These are phyloP conservation scores for Manduca sexta DNA, from an alignment of 1,140 invertebrate genomes.

Conservation along the genomic window DNA sequence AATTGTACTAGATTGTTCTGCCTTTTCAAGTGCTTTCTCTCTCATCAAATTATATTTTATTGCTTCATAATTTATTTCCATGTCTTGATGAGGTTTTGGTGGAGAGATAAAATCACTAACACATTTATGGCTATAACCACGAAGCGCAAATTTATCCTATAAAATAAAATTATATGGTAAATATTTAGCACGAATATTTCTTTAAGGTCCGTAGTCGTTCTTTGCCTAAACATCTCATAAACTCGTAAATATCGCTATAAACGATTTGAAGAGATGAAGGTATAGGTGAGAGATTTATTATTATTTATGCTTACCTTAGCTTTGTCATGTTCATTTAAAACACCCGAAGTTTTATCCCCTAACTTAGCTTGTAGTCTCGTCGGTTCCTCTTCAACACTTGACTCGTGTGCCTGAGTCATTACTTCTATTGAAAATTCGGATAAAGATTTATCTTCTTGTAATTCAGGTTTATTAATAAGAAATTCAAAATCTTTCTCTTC, in stretches of 20 bases:
- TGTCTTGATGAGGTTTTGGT: not conserved
- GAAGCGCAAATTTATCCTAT: not conserved
- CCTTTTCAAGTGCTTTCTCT: not conserved
- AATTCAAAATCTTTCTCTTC: conserved; percentile 1
- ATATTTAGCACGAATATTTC: no score
- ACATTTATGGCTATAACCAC: not conserved
- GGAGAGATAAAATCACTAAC: not conserved
- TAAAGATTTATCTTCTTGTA: conserved; percentile 30
- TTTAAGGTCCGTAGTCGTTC: no score
- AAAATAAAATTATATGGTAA: not conserved
- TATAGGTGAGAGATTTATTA: no score
- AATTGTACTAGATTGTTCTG: not conserved
- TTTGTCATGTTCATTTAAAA: conserved; percentile 1
- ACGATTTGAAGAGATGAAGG: no score
- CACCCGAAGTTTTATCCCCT: conserved; percentile 15
- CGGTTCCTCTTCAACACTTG: conserved; percentile 1
- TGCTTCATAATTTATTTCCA: not conserved
- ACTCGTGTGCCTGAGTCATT: conserved; percentile 2
- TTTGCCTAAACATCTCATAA: no score
- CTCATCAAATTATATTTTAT: not conserved
- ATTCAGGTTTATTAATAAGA: not conserved
- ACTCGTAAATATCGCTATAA: no score
- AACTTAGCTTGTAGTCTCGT: conserved; percentile 8
- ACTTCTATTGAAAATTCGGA: conserved; percentile 49
- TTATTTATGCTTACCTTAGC: conserved; percentile 4